phyloP scores from a whole-genome alignment of 37 sponge, comb jelly and placozoan genomes.

The Oopsacas minuta region DNA sequence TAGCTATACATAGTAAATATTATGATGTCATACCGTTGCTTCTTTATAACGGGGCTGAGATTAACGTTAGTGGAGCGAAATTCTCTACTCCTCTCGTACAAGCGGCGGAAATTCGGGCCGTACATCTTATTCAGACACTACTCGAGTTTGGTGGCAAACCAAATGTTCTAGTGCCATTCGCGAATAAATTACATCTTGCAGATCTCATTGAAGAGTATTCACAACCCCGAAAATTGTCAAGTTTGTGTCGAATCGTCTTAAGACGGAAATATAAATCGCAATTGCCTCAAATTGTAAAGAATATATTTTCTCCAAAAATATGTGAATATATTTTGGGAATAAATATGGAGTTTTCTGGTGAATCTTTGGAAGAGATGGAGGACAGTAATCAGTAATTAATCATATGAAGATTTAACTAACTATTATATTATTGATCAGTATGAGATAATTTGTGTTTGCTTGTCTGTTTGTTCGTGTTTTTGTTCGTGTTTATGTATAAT shows the following conservation, averaged over 20 bases:
- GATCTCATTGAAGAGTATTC: background rate
- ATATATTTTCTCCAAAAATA: background rate
- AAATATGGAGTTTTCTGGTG: no score
- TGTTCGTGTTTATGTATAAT: no score
- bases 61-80: background rate
- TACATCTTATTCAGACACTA: background rate
- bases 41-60: slow-evolving; percentile 44
- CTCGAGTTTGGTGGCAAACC: background rate
- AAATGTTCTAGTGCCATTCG: background rate
- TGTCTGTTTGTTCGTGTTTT: no score
- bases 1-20: slow-evolving; percentile 46
- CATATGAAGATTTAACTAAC: no score
- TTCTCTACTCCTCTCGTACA: background rate
- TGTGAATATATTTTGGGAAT: background rate
- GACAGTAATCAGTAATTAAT: no score
- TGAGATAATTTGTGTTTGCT: no score
- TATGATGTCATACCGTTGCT: slow-evolving; percentile 36
- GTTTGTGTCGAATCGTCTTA: background rate
- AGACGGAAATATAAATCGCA: background rate
- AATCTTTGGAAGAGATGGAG: no score
- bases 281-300: background rate
- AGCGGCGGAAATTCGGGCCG: background rate
- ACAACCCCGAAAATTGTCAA: background rate
- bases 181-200: background rate
- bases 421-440: no score